Base-by-base conservation (phyloP, 30 jellyfish, hydroid and myxozoan species). In the Cassiopea xamachana region DNA sequence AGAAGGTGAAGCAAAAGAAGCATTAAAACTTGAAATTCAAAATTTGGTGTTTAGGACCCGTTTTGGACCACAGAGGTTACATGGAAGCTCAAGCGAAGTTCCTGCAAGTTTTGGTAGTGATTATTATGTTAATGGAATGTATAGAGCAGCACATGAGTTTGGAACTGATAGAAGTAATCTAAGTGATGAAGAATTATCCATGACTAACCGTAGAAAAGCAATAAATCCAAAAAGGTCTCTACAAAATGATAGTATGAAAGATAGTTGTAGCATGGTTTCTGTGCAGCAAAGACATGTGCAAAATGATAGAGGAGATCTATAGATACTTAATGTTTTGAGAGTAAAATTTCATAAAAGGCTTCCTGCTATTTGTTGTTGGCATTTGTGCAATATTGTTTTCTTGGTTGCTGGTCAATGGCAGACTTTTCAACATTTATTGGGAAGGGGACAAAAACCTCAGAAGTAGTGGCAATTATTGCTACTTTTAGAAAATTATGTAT, bases 1-100 rank as follows among this genome's bases (percentile, higher is more conserved):
- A 15, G 98, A 94, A 61, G 97, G 94, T 17, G 97, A 94, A 60
- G 95, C 94, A 48, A 94, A 94, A 75, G 98, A 94, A 58, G 95
- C 89, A 47, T 55, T 94, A 72, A 94, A 94, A 74, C 78, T 94
- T 7, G 97, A 94, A 10, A 94, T 94, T 46, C 98, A 94, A 82
- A 94, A 92, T 58, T 90, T 94, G 86, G 92, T 94, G 61, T 94
- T 81, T 77, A 89, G 82, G 17, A 89, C 96, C 51, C 88, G 98
- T 1, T 94, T 89, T 84, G 92, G 94, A 73, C 67, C 81, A 7
- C 89, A 87, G 46, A 73, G 77, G 61, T 43, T 71, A 12, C 46
- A 3, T n/a, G 84, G 43, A 67, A 39, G 55, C 59, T 15, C 4
- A 10, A 69, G 75, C 48, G 77, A 73, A 48, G 48, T 50, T 2